phyloP scores from a whole-genome alignment of 2,113 vertebrate genomes.

The Steatornis caripensis region DNA sequence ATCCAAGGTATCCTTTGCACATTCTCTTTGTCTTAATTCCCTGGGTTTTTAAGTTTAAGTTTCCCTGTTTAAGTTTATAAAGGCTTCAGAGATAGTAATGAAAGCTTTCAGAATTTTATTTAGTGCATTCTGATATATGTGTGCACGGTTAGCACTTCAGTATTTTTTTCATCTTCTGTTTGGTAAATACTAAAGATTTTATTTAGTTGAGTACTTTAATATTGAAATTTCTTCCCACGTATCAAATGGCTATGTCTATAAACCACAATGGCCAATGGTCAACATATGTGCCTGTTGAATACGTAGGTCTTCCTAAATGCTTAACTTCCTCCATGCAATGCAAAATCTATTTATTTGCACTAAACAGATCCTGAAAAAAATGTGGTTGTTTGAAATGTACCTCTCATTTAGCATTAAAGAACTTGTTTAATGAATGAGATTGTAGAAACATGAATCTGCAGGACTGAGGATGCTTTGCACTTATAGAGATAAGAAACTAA shows the following conservation, averaged over 20 bases:
- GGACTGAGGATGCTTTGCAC: background rate
- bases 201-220: background rate
- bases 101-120: background rate
- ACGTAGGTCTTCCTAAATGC: background rate
- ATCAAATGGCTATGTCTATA: background rate
- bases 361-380: background rate
- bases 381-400: background rate
- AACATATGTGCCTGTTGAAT: background rate
- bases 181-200: background rate
- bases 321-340: background rate
- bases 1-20: background rate
- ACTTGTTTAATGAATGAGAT: background rate
- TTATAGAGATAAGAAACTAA: background rate
- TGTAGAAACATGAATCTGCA: background rate
- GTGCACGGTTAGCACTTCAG: background rate
- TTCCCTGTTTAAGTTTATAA: background rate
- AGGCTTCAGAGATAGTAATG: background rate
- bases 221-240: background rate
- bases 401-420: background rate
- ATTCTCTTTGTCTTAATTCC: background rate
- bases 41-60: background rate
- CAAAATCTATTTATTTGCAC: background rate
- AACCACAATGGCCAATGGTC: background rate
- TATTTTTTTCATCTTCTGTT: background rate
- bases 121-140: background rate